A percentile compares a stretch with the other conserved stretches of the same genome.
phyloP scores from a whole-genome alignment of 2,113 vertebrate species.

The Enhydra lutris region DNA sequence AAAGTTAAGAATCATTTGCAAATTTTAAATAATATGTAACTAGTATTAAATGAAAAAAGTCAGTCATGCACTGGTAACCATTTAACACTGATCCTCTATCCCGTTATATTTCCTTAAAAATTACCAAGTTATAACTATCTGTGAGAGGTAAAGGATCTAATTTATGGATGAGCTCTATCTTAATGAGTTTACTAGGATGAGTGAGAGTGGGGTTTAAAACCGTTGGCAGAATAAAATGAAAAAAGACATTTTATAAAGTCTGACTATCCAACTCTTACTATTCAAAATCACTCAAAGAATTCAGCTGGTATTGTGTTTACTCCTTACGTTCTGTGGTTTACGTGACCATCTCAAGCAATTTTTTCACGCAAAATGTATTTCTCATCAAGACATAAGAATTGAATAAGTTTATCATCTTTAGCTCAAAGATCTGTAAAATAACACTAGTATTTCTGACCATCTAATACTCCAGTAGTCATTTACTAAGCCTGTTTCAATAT shows the following conservation, averaged over 20 bases:
- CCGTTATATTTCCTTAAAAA: constrained; percentile 4
- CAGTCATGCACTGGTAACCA: not conserved
- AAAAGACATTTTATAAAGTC: not conserved
- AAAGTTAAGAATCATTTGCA: not conserved
- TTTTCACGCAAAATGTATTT: constrained; percentile 33
- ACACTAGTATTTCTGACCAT: not conserved
- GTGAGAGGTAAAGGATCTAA: not conserved
- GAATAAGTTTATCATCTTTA: constrained; percentile 9
- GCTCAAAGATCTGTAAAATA: not conserved
- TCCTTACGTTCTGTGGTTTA: not conserved
- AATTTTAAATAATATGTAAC: not conserved
- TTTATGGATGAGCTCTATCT: constrained; percentile 14
- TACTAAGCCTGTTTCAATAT: constrained; percentile 8
- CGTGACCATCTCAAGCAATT: not conserved
- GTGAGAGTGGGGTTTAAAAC: not conserved
- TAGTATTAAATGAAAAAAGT: not conserved
- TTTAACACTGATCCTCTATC: not conserved
- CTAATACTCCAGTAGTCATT: not conserved
- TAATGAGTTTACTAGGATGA: constrained; percentile 36
- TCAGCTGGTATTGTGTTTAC: not conserved
- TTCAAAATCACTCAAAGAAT: not conserved
- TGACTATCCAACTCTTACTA: not conserved
- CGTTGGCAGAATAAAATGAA: not conserved
- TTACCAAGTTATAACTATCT: not conserved
- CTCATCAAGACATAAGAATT: constrained; percentile 4